phyloP scores from a whole-genome alignment of 1,140 invertebrate genomes.

The Heliothis virescens region DNA sequence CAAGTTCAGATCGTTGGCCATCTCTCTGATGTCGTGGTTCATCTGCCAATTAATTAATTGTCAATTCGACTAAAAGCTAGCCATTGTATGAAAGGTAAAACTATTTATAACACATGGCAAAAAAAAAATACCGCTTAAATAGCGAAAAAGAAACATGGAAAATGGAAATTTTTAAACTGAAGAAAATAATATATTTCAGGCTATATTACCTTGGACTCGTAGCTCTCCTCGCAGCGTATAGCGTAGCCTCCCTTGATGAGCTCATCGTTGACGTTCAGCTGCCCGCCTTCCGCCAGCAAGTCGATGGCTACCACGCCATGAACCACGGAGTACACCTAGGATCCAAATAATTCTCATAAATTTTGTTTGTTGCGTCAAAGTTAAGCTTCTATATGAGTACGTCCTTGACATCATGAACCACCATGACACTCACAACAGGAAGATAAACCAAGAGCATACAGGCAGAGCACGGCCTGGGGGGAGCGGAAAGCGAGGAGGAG shows the following conservation, averaged over 20 bases:
- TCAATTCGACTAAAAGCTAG: too few relatives aligned
- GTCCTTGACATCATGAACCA: too few relatives aligned
- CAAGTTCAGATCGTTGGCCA: slow-evolving; percentile 67
- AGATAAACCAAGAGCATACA: too few relatives aligned
- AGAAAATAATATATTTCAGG: too few relatives aligned
- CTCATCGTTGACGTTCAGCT: slow-evolving; percentile 87
- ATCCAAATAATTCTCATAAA: background rate
- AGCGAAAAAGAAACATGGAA: too few relatives aligned
- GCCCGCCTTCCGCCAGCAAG: slow-evolving; percentile 76
- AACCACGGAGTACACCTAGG: slow-evolving; percentile 92
- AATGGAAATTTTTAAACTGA: background rate
- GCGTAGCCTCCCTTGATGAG: slow-evolving; percentile 88
- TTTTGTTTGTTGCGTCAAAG: background rate
- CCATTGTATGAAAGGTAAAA: too few relatives aligned
- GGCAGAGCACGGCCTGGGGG: too few relatives aligned
- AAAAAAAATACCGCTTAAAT: too few relatives aligned
- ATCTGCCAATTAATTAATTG: slow-evolving; percentile 57
- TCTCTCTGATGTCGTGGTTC: slow-evolving; percentile 85
- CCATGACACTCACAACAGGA: too few relatives aligned
- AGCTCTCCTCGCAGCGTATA: slow-evolving; percentile 90
- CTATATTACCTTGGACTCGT: slow-evolving; percentile 88
- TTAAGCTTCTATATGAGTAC: too few relatives aligned
- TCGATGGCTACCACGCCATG: slow-evolving; percentile 90
- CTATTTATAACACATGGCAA: slow-evolving; percentile 1
- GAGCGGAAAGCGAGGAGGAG: too few relatives aligned